A percentile compares a stretch with the other conserved stretches of the same genome.
phyloP scores from a whole-genome alignment of 2,113 vertebrate genomes.

The Lonchura striata region DNA sequence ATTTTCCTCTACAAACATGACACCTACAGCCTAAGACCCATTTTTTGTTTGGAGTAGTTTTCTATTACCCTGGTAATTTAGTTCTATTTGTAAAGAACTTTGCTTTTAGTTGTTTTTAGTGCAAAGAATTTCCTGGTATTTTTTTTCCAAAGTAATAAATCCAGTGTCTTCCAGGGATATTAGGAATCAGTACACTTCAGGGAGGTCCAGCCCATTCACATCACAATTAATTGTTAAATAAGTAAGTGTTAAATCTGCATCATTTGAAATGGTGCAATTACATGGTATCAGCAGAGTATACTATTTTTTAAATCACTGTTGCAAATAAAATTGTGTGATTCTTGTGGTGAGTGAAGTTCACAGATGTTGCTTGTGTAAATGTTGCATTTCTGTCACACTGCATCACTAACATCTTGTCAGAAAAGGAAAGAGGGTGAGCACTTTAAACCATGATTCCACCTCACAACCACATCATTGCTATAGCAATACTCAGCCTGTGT shows the following conservation, averaged over 20 bases:
- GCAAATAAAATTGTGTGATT: background rate
- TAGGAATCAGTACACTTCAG: background rate
- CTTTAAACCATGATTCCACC: background rate
- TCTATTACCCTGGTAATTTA: background rate
- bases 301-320: background rate
- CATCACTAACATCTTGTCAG: background rate
- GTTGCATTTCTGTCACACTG: background rate
- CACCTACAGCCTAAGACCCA: background rate
- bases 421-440: background rate
- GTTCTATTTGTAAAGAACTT: background rate
- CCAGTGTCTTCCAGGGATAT: background rate
- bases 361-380: background rate
- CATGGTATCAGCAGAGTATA: rapidly evolving
- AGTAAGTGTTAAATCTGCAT: background rate
- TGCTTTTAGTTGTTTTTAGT: background rate
- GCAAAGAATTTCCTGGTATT: background rate
- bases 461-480: background rate
- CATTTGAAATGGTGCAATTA: background rate
- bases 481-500: background rate
- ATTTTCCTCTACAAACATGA: background rate
- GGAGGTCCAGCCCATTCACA: background rate
- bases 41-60: background rate
- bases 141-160: background rate
- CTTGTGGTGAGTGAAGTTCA: background rate
- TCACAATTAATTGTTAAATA: background rate